These are phyloP conservation scores for Hemicrepidius hirtus DNA, from an alignment of 2,888 invertebrate species.

Conservation along the genomic window DNA sequence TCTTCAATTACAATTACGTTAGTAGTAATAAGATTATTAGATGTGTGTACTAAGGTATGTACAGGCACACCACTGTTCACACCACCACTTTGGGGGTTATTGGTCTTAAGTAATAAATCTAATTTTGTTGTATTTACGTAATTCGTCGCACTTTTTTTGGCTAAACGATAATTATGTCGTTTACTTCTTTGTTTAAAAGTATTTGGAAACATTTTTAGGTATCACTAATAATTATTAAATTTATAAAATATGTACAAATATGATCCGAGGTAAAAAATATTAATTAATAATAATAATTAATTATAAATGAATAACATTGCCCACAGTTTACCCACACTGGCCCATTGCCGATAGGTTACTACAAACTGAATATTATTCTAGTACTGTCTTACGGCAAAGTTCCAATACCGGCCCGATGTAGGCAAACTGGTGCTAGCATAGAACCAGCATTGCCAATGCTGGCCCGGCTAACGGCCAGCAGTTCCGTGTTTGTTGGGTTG, in stretches of 20 bases:
- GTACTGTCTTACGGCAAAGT: too few species aligned
- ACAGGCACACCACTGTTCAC: background rate
- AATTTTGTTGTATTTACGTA: background rate
- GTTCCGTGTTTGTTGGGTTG: slow-evolving; percentile 35
- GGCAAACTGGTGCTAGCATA: too few species aligned
- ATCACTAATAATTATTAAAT: background rate
- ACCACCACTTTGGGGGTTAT: background rate
- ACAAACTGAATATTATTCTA: too few species aligned
- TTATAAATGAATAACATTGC: too few species aligned
- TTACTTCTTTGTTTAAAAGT: slow-evolving; percentile 1
- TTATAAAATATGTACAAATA: background rate
- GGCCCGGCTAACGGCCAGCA: too few species aligned
- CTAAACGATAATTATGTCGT: background rate
- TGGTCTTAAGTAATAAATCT: background rate
- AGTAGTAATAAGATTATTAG: background rate
- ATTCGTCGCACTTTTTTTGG: background rate
- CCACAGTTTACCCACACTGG: too few species aligned
- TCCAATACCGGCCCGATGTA: too few species aligned
- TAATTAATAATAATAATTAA: too few species aligned
- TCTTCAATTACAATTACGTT: background rate
- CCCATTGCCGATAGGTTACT: too few species aligned
- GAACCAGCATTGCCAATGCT: too few species aligned
- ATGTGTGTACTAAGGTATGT: background rate
- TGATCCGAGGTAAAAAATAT: too few species aligned
- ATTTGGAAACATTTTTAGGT: background rate